Conservation (phyloP, 2,888 invertebrate species). For the Andrena minutula region DNA sequence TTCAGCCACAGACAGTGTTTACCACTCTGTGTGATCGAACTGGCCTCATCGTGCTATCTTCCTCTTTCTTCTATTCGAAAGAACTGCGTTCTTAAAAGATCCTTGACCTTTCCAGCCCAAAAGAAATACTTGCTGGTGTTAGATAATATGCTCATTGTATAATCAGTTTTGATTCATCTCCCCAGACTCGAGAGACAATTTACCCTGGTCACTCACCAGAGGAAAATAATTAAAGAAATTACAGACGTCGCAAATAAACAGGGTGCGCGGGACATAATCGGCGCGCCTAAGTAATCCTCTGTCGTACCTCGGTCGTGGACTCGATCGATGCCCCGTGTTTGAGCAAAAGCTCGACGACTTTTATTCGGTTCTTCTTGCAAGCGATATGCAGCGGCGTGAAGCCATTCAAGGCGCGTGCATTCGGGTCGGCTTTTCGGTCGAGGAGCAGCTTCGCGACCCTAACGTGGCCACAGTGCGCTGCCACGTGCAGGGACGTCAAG, state of each 20-base stretch:
- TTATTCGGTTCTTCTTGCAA: slow-evolving; percentile 99
- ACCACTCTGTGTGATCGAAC: no score
- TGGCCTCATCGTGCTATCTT: no score
- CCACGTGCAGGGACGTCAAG: slow-evolving; percentile 98
- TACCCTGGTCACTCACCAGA: background rate
- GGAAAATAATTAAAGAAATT: background rate
- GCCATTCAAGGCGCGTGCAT: slow-evolving; percentile 97
- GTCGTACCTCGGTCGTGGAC: slow-evolving; percentile 90
- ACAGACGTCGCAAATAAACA: background rate
- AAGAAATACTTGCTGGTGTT: no score
- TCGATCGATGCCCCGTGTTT: slow-evolving; percentile 96
- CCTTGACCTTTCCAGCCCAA: no score
- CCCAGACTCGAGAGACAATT: background rate
- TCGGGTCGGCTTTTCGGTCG: slow-evolving; percentile 98
- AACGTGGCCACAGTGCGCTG: slow-evolving; percentile 97
- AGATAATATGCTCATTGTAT: no score
- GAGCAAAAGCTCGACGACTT: slow-evolving; percentile 97
- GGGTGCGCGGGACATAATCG: slow-evolving; percentile 3
- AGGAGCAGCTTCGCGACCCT: slow-evolving; percentile 96
- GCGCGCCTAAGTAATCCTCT: background rate
- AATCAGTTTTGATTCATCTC: background rate
- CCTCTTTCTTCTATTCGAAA: no score
- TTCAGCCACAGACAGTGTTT: no score
- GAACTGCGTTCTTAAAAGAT: no score
- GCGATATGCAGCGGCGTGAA: slow-evolving; percentile 99